Evolutionary conservation across 1,140 invertebrate species (phyloP).

Genomic region (Vollenhovia emeryi): DNA sequence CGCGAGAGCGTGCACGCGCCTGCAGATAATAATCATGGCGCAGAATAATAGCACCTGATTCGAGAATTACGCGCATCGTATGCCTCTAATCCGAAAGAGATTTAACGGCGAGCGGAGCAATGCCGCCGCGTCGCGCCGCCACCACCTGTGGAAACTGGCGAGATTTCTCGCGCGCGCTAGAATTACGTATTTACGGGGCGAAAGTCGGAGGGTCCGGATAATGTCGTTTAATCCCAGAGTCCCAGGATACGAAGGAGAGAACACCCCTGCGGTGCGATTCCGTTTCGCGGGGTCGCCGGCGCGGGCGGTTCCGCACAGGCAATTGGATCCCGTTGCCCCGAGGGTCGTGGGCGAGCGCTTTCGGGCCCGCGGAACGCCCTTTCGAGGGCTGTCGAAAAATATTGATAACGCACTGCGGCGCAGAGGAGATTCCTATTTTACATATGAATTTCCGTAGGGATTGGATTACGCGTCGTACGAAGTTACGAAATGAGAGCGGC

Average conservation of each 20-base stretch:
- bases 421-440: conserved; percentile 40
- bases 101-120: conserved; percentile 53
- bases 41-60: conserved; percentile 50
- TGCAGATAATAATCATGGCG: conserved; percentile 5
- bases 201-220: conserved; percentile 75
- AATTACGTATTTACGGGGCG: conserved; percentile 82
- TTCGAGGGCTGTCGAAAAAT: conserved; percentile 44
- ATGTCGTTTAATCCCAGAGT: conserved; percentile 79
- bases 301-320: conserved; percentile 33
- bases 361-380: background rate
- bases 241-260: conserved; percentile 59
- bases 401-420: conserved; percentile 41
- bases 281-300: conserved; percentile 34
- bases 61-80: conserved; percentile 43
- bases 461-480: conserved; percentile 32
- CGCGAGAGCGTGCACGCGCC: background rate
- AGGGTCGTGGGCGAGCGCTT: conserved; percentile 8
- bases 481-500: conserved; percentile 10
- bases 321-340: conserved; percentile 47
- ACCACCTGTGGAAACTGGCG: conserved; percentile 60
- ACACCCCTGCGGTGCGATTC: conserved; percentile 52
- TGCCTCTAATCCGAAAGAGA: conserved; percentile 65
- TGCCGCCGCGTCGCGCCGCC: background rate
- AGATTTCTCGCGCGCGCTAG: conserved; percentile 71
- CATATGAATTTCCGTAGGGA: conserved; percentile 46